Conservation (phyloP, 2,113 vertebrate species). For the Colaptes auratus region DNA sequence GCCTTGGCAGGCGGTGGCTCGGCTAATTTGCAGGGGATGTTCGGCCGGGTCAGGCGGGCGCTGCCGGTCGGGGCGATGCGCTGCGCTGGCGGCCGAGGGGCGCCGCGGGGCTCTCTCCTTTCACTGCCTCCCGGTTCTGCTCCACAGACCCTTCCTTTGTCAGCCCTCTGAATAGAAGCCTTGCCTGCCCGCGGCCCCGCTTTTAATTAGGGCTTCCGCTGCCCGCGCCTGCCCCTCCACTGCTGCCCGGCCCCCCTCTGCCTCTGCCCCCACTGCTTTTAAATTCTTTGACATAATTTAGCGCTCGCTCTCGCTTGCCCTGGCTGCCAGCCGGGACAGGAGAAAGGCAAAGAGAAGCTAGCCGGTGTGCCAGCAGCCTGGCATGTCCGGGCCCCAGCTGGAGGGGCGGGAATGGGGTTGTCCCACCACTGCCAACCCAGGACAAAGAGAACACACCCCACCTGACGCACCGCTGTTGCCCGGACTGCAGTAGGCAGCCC, state of each 20-base stretch:
- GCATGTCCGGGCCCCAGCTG: background rate
- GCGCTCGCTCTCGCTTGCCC: constrained; percentile 11
- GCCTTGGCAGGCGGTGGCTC: background rate
- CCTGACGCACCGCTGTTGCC: accelerated
- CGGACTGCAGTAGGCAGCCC: background rate
- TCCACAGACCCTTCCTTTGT: constrained; percentile 82
- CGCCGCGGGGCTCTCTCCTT: constrained; percentile 65
- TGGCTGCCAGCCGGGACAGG: background rate
- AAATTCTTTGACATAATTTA: constrained; percentile 75
- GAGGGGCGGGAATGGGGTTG: background rate
- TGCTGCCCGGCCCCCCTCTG: constrained; percentile 58
- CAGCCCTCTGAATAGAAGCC: constrained; percentile 79
- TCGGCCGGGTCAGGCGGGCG: background rate
- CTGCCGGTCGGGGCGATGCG: constrained; percentile 43
- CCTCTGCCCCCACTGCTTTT: constrained; percentile 35
- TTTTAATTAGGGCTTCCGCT: constrained; percentile 87
- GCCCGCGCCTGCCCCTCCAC: background rate
- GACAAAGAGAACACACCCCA: background rate
- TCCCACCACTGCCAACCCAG: background rate
- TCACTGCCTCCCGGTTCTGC: constrained; percentile 82
- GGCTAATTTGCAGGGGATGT: background rate
- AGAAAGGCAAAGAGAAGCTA: background rate
- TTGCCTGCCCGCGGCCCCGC: constrained; percentile 77
- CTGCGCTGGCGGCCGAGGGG: constrained; percentile 56
- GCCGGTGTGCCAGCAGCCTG: background rate